Conservation (phyloP, 2,113 vertebrate genomes). For the Bagarius yarrelli region DNA sequence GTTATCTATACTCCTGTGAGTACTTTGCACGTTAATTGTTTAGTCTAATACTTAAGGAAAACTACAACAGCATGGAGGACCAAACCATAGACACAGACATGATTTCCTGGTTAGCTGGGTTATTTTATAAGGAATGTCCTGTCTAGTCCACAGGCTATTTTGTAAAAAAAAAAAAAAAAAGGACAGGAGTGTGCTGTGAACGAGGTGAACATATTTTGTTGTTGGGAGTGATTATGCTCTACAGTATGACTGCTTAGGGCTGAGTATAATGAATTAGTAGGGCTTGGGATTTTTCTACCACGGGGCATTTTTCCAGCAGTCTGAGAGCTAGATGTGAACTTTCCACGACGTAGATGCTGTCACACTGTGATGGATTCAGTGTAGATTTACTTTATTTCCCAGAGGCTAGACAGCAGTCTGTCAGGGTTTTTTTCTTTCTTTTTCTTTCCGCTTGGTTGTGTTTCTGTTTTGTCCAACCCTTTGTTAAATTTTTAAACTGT, state of each 20-base stretch:
- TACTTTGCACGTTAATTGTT: slow-evolving; percentile 16
- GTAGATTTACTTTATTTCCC: background rate
- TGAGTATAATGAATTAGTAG: slow-evolving; percentile 3
- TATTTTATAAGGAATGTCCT: slow-evolving; percentile 1
- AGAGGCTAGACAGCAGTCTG: background rate
- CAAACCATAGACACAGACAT: background rate
- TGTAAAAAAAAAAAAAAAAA: background rate
- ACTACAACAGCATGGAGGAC: slow-evolving; percentile 4
- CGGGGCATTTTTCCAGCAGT: background rate
- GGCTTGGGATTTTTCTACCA: slow-evolving; percentile 6
- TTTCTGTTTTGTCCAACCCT: background rate
- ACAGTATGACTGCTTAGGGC: background rate
- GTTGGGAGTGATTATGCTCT: background rate
- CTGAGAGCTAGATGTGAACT: slow-evolving; percentile 9
- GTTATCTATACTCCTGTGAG: slow-evolving; percentile 14
- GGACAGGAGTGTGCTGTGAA: background rate
- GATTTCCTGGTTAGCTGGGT: background rate
- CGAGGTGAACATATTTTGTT: slow-evolving; percentile 6
- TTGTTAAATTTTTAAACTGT: too few species aligned
- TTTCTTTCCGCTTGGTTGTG: background rate
- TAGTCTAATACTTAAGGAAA: slow-evolving; percentile 3
- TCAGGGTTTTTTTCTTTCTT: background rate
- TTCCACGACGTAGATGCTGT: slow-evolving; percentile 45
- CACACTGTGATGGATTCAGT: slow-evolving; percentile 8
- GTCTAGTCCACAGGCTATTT: background rate